Evolutionary conservation across 2,888 invertebrate genomes (phyloP).

Genomic region (Ochlodes sylvanus): DNA sequence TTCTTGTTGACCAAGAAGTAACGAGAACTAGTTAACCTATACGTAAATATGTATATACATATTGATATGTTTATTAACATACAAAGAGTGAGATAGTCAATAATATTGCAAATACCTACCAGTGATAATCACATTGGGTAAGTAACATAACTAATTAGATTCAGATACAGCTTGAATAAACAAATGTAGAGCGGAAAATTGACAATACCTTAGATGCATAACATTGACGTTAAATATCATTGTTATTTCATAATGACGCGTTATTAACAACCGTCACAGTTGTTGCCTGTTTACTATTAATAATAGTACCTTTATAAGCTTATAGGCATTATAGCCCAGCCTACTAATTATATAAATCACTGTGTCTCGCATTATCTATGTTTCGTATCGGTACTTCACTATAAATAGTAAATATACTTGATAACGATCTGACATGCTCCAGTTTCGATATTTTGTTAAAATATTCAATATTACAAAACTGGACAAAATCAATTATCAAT

Average conservation of each 20-base stretch:
- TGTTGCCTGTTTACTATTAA: constrained; percentile 9
- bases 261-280: constrained; percentile 8
- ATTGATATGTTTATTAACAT: too few species aligned
- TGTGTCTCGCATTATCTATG: constrained; percentile 11
- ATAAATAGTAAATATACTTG: constrained; percentile 39
- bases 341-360: constrained; percentile 9
- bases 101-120: constrained; percentile 1
- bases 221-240: constrained; percentile 32
- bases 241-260: constrained; percentile 33
- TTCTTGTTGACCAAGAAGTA: constrained; percentile 35
- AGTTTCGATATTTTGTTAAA: constrained; percentile 45
- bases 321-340: too few species aligned
- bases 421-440: constrained; percentile 47
- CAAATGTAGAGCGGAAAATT: constrained; percentile 34
- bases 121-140: neutral
- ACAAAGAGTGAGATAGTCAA: too few species aligned
- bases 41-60: too few species aligned
- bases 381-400: constrained; percentile 37
- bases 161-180: constrained; percentile 28
- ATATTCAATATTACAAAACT: constrained; percentile 35
- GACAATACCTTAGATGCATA: constrained; percentile 30
- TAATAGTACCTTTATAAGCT: too few species aligned
- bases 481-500: constrained; percentile 41
- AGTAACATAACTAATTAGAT: constrained; percentile 22
- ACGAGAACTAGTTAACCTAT: too few species aligned